Evolutionary conservation across 2,113 vertebrate species (phyloP), one percentile per base, ranked within the genome.

Genomic region (Aegypius monachus): DNA sequence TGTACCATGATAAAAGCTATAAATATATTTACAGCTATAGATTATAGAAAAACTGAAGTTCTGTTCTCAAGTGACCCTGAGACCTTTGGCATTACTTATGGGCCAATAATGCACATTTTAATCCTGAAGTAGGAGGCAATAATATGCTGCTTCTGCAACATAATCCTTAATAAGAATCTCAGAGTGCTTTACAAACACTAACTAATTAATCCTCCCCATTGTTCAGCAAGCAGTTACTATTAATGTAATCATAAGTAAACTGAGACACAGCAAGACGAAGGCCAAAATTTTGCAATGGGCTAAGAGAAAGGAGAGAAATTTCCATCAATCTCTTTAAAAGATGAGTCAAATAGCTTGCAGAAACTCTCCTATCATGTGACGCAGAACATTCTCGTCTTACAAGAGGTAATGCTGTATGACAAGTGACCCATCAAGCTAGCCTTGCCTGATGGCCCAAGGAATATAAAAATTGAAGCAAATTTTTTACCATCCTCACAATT

Each of bases 371-470:
- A 70, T 5, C 8, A 10, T 12, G 14, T 42, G 17, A 48, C 3
- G 4, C 0, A 16, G 15, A 62, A 22, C 7, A 50, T 25, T 40
- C 29, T n/a, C 13, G 19, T 21, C 3, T 52, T n/a, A 56, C 1
- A 80, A 68, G 25, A 47, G 3, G 1, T 50, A 66, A 74, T 29
- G 4, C 22, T 68, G 4, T 43, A 55, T 68, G 40, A 42, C 7
- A 40, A 1, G 0, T 48, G 34, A 81, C 8, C 18, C 10, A 34
- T 63, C 22, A 63, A 32, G 32, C 14, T n/a, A 75, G 23, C 11
- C 5, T 55, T 40, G 6, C 6, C 7, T 47, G 43, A 52, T 17
- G 2, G 23, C 11, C 78, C 32, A 81, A 92, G 29, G 67, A 81
- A 81, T 56, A 23, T 12, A 65, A 62, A 83, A 56, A 70, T 6